phyloP scores from a whole-genome alignment of 2,888 invertebrate genomes.

The Euproctis similis region DNA sequence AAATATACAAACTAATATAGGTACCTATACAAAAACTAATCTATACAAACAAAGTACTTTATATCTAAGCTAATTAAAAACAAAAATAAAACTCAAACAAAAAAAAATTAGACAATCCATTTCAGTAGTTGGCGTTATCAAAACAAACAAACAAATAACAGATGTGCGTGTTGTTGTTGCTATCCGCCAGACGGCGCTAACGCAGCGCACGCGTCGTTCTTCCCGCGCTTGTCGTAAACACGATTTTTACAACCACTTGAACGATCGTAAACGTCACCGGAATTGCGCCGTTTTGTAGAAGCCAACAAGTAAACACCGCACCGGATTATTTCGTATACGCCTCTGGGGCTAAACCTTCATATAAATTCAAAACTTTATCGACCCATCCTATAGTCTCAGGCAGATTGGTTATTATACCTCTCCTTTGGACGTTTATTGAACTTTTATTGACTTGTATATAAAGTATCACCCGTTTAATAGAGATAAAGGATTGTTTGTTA shows the following conservation, averaged over 20 bases:
- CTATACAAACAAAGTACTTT: no score
- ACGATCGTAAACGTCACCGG: slow-evolving; percentile 71
- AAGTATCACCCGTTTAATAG: slow-evolving; percentile 71
- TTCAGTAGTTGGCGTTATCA: slow-evolving; percentile 28
- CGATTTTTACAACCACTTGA: slow-evolving; percentile 72
- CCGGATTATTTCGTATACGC: slow-evolving; percentile 73
- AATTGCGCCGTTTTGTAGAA: slow-evolving; percentile 73
- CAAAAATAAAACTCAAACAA: no score
- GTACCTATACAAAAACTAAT: no score
- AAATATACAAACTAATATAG: no score
- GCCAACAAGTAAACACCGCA: slow-evolving; percentile 69
- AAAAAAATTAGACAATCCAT: slow-evolving; percentile 19
- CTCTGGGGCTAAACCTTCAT: slow-evolving; percentile 69
- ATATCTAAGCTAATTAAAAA: no score
- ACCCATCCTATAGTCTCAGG: slow-evolving; percentile 56
- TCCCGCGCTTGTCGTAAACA: slow-evolving; percentile 67
- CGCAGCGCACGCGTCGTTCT: slow-evolving; percentile 48
- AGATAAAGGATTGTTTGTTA: slow-evolving; percentile 67
- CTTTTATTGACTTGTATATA: slow-evolving; percentile 74
- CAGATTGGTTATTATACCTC: slow-evolving; percentile 72
- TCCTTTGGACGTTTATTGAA: slow-evolving; percentile 72
- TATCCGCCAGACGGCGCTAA: slow-evolving; percentile 40
- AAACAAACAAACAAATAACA: slow-evolving; percentile 27
- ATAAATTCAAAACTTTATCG: slow-evolving; percentile 73
- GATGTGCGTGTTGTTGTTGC: slow-evolving; percentile 38